Conservation (phyloP, 2,888 invertebrate species). For the Microctonus brassicae region DNA sequence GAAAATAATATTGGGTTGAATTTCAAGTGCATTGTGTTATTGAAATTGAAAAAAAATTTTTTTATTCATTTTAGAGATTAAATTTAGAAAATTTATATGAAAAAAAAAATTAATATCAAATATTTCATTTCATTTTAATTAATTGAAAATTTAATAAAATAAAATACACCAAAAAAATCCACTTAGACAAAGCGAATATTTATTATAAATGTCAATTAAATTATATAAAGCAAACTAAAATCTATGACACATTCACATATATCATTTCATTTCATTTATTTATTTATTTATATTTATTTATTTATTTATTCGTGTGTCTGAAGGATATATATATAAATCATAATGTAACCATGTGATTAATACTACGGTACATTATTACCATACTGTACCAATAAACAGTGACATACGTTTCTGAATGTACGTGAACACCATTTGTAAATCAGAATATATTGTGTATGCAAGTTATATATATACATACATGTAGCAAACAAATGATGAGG, state of each 20-base stretch:
- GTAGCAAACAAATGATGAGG: not conserved
- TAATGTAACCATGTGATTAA: not conserved
- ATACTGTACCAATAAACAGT: not conserved
- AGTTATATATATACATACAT: too few species aligned
- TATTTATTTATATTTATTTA: not conserved
- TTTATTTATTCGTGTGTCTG: too few species aligned
- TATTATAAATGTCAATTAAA: conserved; percentile 14
- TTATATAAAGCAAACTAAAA: not conserved
- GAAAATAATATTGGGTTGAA: too few species aligned
- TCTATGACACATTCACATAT: not conserved
- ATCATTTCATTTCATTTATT: not conserved
- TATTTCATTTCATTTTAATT: too few species aligned
- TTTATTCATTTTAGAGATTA: too few species aligned
- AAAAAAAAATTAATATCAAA: too few species aligned
- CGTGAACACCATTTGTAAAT: conserved; percentile 2
- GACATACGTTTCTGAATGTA: not conserved
- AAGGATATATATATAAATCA: not conserved
- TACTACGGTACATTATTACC: not conserved
- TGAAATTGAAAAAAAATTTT: too few species aligned
- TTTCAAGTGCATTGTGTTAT: not conserved
- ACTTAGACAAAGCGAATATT: too few species aligned
- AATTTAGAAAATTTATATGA: too few species aligned
- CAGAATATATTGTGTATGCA: too few species aligned
- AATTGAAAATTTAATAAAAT: too few species aligned
- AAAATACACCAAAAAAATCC: too few species aligned